A percentile compares a stretch with the other conserved stretches of the same genome.
phyloP scores from a whole-genome alignment of 2,113 vertebrate genomes.

The Halcyon malimbica region DNA sequence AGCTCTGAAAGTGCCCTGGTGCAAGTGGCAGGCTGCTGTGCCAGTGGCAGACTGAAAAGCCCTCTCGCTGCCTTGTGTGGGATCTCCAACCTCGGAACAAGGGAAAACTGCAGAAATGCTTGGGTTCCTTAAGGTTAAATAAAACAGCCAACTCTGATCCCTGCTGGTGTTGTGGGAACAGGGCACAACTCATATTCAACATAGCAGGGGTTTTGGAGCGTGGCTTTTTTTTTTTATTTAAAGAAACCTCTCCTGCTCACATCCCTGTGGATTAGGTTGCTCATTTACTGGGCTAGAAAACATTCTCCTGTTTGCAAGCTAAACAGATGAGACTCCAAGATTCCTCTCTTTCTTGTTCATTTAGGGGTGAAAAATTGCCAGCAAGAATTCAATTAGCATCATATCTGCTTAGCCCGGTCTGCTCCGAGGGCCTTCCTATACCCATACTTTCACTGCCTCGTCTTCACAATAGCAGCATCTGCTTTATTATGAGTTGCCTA shows the following conservation, averaged over 20 bases:
- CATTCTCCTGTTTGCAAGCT: conserved; percentile 51
- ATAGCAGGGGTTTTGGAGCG: accelerated
- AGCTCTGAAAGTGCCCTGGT: background rate
- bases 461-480: conserved; percentile 75
- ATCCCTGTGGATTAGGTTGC: conserved; percentile 56
- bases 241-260: background rate
- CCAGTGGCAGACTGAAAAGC: accelerated
- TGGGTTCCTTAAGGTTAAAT: background rate
- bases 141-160: background rate
- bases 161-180: background rate
- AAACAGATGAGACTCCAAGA: conserved; percentile 73
- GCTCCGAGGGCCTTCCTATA: conserved; percentile 44
- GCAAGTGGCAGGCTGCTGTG: background rate
- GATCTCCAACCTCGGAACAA: background rate
- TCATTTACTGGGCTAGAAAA: conserved; percentile 64
- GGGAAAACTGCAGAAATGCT: background rate
- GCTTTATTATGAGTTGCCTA: conserved; percentile 81
- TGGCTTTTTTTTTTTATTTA: background rate
- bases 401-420: conserved; percentile 55
- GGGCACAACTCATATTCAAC: background rate
- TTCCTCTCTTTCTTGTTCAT: conserved; percentile 84
- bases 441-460: background rate
- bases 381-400: conserved; percentile 85
- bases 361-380: conserved; percentile 84
- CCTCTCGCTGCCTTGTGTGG: accelerated